A percentile compares a stretch with the other conserved stretches of the same genome.
Conservation (phyloP, 2,113 vertebrate species). For the Oxyruncus cristatus region DNA sequence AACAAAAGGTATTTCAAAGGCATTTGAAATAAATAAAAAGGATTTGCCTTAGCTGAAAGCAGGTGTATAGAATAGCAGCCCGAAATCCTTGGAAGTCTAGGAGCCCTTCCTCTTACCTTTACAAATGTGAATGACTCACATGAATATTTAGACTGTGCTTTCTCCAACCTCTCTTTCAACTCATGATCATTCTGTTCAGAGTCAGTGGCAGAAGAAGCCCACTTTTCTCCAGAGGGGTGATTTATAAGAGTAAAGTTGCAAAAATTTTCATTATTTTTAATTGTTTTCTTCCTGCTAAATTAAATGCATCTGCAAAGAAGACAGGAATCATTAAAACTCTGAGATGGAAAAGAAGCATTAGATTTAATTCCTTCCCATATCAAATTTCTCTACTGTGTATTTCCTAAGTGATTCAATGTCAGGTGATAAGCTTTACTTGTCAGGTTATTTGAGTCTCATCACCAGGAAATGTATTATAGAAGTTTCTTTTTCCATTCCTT, state of each 20-base stretch:
- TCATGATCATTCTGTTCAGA: neutral
- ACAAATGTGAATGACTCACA: neutral
- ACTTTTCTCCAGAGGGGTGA: neutral
- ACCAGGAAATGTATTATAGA: neutral
- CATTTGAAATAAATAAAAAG: neutral
- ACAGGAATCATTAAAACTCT: neutral
- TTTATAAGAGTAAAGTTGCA: neutral
- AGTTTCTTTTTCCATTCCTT: neutral
- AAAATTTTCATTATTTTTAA: neutral
- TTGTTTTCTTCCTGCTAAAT: neutral
- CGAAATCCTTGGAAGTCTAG: neutral
- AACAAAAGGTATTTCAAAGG: neutral
- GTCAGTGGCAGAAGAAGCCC: neutral
- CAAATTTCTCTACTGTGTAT: neutral
- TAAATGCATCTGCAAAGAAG: neutral
- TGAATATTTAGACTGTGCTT: neutral
- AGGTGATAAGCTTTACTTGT: slow-evolving; percentile 9
- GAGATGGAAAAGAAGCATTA: neutral
- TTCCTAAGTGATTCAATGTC: neutral
- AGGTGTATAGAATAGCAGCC: neutral
- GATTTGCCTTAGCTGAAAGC: neutral
- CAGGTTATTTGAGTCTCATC: neutral
- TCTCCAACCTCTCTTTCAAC: neutral
- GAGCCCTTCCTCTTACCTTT: neutral
- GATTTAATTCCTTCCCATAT: neutral